These are phyloP conservation scores for Myiagra hebetior DNA, from an alignment of 2,113 vertebrate species.

Conservation along the genomic window DNA sequence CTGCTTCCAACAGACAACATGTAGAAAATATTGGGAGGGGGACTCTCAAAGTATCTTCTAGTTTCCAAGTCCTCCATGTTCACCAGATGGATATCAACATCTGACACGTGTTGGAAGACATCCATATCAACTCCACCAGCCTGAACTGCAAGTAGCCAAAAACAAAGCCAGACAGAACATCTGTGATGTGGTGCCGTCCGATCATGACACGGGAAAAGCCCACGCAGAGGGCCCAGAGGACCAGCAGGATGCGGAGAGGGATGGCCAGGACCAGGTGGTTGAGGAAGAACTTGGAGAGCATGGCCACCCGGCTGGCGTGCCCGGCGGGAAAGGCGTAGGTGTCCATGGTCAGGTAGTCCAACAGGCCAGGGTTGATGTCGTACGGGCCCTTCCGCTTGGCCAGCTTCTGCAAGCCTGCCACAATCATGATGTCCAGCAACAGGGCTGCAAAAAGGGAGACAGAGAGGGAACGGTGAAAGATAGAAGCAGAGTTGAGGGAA, in stretches of 20 bases:
- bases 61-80: not conserved
- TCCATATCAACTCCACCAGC: conserved; percentile 93
- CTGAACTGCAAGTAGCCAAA: conserved; percentile 91
- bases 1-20: not conserved
- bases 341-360: conserved; percentile 92
- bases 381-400: conserved; percentile 88
- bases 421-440: conserved; percentile 87
- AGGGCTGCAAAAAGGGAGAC: conserved; percentile 73
- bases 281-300: conserved; percentile 96
- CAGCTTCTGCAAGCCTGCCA: conserved; percentile 90
- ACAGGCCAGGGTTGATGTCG: conserved; percentile 82
- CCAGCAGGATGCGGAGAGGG: conserved; percentile 88
- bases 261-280: conserved; percentile 94
- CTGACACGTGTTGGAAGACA: conserved; percentile 91
- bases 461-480: not conserved
- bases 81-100: conserved; percentile 90
- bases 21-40: conserved; percentile 14
- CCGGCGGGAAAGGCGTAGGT: conserved; percentile 91
- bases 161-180: conserved; percentile 87
- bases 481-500: not conserved
- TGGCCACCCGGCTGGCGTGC: conserved; percentile 89
- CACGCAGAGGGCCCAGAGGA: conserved; percentile 91
- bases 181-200: conserved; percentile 90
- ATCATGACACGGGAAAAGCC: conserved; percentile 90
- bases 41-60: conserved; percentile 5